phyloP scores from a whole-genome alignment of 2,113 vertebrate species.

The Pelusios castaneus region DNA sequence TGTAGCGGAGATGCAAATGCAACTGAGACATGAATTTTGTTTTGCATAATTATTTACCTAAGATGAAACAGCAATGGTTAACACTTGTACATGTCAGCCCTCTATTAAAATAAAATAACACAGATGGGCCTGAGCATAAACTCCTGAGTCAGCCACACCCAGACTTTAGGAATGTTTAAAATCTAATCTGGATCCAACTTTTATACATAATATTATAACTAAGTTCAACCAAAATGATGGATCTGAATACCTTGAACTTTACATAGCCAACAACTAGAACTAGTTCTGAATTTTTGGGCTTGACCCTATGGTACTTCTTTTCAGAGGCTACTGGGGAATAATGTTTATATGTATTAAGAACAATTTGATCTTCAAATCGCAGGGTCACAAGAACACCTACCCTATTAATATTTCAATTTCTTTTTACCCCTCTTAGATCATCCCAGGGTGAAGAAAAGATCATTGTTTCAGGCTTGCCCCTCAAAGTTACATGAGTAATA shows the following conservation, averaged over 20 bases:
- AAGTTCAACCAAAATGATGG: neutral
- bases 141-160: neutral
- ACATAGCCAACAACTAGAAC: neutral
- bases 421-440: neutral
- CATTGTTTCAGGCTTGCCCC: neutral
- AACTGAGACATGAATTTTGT: neutral
- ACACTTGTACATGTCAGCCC: neutral
- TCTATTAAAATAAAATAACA: neutral
- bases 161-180: neutral
- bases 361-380: neutral
- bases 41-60: neutral
- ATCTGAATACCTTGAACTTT: rapidly evolving
- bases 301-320: neutral
- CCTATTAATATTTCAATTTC: neutral
- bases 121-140: neutral
- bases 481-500: neutral
- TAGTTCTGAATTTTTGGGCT: neutral
- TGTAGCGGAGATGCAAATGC: neutral
- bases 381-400: neutral
- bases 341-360: neutral
- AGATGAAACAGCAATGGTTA: neutral
- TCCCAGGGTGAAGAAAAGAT: neutral
- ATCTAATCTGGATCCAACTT: neutral
- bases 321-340: neutral
- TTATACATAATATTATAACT: neutral